phyloP scores from a whole-genome alignment of 2,888 invertebrate genomes.

The Oeneis ivallda region DNA sequence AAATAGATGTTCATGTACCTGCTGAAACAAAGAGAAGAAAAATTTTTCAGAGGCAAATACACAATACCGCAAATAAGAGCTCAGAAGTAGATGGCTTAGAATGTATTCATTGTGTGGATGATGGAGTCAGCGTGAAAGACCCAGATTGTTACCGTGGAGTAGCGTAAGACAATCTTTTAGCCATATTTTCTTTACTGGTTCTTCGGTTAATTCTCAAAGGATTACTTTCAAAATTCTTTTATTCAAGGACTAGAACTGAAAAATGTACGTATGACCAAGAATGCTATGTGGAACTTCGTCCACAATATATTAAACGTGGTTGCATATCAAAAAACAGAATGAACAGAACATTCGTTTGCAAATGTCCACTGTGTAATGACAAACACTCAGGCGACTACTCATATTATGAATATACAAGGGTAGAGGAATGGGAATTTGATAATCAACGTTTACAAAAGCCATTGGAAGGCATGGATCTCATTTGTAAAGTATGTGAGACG shows the following conservation, averaged over 20 bases:
- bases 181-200: not conserved
- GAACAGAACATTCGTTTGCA: slow-evolving; percentile 65
- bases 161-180: slow-evolving; percentile 46
- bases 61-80: slow-evolving; percentile 23
- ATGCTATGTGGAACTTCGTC: slow-evolving; percentile 61
- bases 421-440: slow-evolving; percentile 64
- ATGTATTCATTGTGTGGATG: slow-evolving; percentile 53
- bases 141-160: slow-evolving; percentile 52
- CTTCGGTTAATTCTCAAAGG: not conserved
- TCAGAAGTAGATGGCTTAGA: slow-evolving; percentile 35
- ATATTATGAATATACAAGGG: slow-evolving; percentile 55
- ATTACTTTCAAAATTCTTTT: not conserved
- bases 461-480: slow-evolving; percentile 47
- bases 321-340: slow-evolving; percentile 53
- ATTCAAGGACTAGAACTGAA: slow-evolving; percentile 23
- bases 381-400: slow-evolving; percentile 53
- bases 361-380: slow-evolving; percentile 68
- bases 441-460: slow-evolving; percentile 53
- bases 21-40: slow-evolving; percentile 36
- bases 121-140: slow-evolving; percentile 41
- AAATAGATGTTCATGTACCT: slow-evolving; percentile 35
- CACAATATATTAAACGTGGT: slow-evolving; percentile 60
- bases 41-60: slow-evolving; percentile 23
- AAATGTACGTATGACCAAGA: slow-evolving; percentile 51
- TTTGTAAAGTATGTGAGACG: slow-evolving; percentile 63